A percentile compares a stretch with the other conserved stretches of the same genome.
phyloP scores from a whole-genome alignment of 1,140 invertebrate genomes.

The Apis florea region DNA sequence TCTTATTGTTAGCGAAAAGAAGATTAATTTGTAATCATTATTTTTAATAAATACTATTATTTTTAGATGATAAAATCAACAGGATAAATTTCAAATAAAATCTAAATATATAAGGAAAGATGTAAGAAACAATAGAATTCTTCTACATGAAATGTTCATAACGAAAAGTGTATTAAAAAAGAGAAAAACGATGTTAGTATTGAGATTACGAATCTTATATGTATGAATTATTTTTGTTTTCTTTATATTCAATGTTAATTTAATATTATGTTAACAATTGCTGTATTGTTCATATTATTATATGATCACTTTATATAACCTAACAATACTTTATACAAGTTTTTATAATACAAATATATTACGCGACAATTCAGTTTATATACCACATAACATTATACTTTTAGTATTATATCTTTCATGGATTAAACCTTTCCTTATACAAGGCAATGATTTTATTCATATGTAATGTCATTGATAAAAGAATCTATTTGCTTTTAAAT shows the following conservation, averaged over 20 bases:
- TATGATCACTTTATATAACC: conserved; percentile 74
- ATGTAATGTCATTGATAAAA: conserved; percentile 57
- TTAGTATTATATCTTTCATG: conserved; percentile 48
- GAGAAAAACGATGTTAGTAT: conserved; percentile 25
- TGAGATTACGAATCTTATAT: conserved; percentile 43
- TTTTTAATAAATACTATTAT: not conserved
- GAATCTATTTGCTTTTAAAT: conserved; percentile 38
- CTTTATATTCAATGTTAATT: conserved; percentile 62
- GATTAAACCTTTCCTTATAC: conserved; percentile 54
- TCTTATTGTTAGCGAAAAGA: not conserved
- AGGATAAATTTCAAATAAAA: conserved; percentile 5
- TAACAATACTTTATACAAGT: conserved; percentile 80
- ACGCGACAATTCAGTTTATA: conserved; percentile 74
- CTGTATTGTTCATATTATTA: conserved; percentile 65
- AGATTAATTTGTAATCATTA: conserved; percentile 5
- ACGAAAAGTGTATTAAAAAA: not conserved
- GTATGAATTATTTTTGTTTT: conserved; percentile 46
- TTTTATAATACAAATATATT: conserved; percentile 80
- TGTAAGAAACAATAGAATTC: not conserved
- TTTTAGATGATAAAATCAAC: not conserved
- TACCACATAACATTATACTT: conserved; percentile 61
- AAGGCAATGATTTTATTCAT: conserved; percentile 55
- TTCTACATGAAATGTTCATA: conserved; percentile 27
- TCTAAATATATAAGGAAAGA: not conserved
- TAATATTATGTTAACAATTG: conserved; percentile 67